Conservation (phyloP, 2,888 invertebrate genomes). For the Quadroppia sp. region DNA sequence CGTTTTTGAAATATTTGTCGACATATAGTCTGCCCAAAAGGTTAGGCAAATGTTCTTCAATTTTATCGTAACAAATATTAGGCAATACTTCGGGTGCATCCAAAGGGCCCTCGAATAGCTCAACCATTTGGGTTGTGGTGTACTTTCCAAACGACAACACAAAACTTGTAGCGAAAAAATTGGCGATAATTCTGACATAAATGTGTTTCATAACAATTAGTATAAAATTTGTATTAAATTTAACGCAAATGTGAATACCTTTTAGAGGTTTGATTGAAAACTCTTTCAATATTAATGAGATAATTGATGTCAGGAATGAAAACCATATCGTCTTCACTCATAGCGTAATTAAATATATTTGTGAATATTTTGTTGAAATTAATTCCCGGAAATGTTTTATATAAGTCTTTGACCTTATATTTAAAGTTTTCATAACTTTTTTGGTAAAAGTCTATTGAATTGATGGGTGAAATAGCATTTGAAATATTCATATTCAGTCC, state of each 20-base stretch:
- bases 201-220: no score
- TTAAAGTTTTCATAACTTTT: background rate
- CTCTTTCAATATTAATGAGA: background rate
- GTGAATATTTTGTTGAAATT: background rate
- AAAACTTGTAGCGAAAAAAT: conserved; percentile 16
- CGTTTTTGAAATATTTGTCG: conserved; percentile 33
- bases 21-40: conserved; percentile 41
- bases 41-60: conserved; percentile 16
- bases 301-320: conserved; percentile 32
- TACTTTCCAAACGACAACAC: background rate
- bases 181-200: conserved; percentile 15
- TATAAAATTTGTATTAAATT: background rate
- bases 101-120: background rate
- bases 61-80: conserved; percentile 31
- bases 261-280: background rate
- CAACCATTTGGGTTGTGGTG: conserved; percentile 35
- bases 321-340: conserved; percentile 15
- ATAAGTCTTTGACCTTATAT: background rate
- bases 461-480: no score
- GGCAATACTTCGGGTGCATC: conserved; percentile 23
- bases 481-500: no score
- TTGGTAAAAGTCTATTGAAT: no score
- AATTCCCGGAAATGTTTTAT: background rate
- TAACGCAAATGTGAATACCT: background rate
- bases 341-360: background rate